phyloP scores from a whole-genome alignment of 2,797 vertebrate genomes.

The Labroides dimidiatus region DNA sequence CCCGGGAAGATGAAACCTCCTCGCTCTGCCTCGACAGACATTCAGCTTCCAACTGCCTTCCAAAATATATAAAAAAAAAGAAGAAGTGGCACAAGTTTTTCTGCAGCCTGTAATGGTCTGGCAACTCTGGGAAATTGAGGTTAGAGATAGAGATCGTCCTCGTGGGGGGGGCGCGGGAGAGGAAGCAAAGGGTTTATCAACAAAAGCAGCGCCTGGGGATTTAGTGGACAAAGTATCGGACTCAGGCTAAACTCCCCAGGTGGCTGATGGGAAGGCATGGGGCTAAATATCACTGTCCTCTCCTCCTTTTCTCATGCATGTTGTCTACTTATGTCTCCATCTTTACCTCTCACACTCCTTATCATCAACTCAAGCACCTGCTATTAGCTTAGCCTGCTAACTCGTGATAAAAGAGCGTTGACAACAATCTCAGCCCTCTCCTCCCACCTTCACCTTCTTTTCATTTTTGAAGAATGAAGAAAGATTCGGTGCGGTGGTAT shows the following conservation, averaged over 20 bases:
- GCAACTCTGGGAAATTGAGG: conserved; percentile 70
- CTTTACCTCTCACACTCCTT: conserved; percentile 47
- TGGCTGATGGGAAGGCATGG: conserved; percentile 55
- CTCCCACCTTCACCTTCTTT: conserved; percentile 33
- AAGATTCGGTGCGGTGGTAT: conserved; percentile 49
- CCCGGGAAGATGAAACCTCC: conserved; percentile 62
- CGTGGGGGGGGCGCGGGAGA: conserved; percentile 1
- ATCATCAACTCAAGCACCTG: conserved; percentile 56
- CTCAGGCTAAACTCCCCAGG: conserved; percentile 57
- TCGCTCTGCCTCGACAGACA: conserved; percentile 52
- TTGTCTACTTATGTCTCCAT: conserved; percentile 38
- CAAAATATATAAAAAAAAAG: background rate
- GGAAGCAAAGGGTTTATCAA: conserved; percentile 66
- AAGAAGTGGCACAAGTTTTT: conserved; percentile 43
- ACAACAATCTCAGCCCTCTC: conserved; percentile 58
- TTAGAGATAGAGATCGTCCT: conserved; percentile 65
- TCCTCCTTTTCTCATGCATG: conserved; percentile 43
- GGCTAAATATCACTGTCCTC: conserved; percentile 61
- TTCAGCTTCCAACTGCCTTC: conserved; percentile 42
- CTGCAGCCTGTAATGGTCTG: conserved; percentile 64
- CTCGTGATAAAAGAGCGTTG: conserved; percentile 66
- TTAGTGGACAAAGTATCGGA: conserved; percentile 59
- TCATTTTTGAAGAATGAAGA: conserved; percentile 49
- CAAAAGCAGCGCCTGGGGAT: conserved; percentile 61
- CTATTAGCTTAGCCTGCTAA: conserved; percentile 65